Conservation (phyloP, 2,888 invertebrate species). For the Cephonodes hylas region DNA sequence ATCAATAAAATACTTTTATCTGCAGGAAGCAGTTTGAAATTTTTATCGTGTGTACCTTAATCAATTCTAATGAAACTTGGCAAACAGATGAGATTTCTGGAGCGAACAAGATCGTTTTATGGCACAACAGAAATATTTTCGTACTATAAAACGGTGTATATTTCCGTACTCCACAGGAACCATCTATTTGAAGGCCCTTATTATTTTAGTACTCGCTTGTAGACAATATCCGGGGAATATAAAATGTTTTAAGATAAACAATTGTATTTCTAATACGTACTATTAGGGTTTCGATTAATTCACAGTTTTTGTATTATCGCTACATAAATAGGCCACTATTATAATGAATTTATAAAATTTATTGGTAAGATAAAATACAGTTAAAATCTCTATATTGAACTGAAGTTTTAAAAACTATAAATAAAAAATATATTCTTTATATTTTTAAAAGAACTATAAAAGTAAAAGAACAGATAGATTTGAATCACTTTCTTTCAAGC, state of each 20-base stretch:
- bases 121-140: neutral
- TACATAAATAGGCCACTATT: too few relatives aligned
- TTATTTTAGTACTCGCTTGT: neutral
- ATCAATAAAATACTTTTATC: neutral
- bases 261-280: neutral
- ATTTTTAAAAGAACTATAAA: too few relatives aligned
- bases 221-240: neutral
- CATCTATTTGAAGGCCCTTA: neutral
- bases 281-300: neutral
- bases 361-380: too few relatives aligned
- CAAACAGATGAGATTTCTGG: slow-evolving; percentile 10
- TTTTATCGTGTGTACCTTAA: neutral
- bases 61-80: neutral
- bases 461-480: too few relatives aligned
- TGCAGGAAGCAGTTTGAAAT: neutral
- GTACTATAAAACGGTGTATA: slow-evolving; percentile 6
- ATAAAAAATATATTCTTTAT: too few relatives aligned
- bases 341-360: too few relatives aligned
- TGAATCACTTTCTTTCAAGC: too few relatives aligned
- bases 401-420: too few relatives aligned
- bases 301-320: neutral
- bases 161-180: neutral
- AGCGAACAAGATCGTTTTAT: slow-evolving; percentile 14
- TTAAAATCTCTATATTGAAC: too few relatives aligned
- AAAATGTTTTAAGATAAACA: neutral